Conservation (phyloP, 2,113 vertebrate genomes). For the Sorex fumeus region DNA sequence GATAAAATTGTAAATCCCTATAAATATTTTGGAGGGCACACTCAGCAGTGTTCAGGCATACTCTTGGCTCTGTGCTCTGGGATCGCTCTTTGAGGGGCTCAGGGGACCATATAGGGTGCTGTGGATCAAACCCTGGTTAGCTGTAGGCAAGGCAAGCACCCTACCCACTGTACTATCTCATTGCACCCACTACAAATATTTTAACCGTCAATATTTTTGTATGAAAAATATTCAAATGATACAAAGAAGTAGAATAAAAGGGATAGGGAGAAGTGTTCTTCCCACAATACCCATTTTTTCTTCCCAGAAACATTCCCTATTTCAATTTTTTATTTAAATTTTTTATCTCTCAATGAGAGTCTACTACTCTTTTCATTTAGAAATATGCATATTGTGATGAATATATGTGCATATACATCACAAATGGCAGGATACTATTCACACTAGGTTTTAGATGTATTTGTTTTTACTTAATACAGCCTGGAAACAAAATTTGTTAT, state of each 20-base stretch:
- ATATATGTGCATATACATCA: background rate
- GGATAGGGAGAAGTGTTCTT: background rate
- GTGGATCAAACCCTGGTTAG: too few relatives aligned
- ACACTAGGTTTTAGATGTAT: too few relatives aligned
- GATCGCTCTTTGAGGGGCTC: too few relatives aligned
- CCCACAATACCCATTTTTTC: background rate
- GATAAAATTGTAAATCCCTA: background rate
- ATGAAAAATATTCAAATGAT: background rate
- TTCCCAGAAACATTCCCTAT: constrained; percentile 14
- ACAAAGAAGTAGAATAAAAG: background rate
- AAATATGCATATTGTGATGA: background rate
- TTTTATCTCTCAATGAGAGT: background rate
- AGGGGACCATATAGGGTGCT: too few relatives aligned
- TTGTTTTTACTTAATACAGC: too few relatives aligned
- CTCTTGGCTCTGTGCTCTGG: too few relatives aligned
- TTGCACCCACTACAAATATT: too few relatives aligned
- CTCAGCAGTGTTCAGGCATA: background rate
- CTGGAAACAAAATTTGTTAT: too few relatives aligned
- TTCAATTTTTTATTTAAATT: background rate
- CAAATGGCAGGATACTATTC: background rate
- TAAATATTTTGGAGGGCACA: background rate
- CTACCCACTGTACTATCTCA: too few relatives aligned
- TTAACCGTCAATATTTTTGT: background rate
- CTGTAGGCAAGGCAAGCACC: too few relatives aligned
- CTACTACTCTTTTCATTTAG: background rate